Evolutionary conservation across 1,140 invertebrate species (phyloP).

Genomic region (Oedothorax gibbosus): DNA sequence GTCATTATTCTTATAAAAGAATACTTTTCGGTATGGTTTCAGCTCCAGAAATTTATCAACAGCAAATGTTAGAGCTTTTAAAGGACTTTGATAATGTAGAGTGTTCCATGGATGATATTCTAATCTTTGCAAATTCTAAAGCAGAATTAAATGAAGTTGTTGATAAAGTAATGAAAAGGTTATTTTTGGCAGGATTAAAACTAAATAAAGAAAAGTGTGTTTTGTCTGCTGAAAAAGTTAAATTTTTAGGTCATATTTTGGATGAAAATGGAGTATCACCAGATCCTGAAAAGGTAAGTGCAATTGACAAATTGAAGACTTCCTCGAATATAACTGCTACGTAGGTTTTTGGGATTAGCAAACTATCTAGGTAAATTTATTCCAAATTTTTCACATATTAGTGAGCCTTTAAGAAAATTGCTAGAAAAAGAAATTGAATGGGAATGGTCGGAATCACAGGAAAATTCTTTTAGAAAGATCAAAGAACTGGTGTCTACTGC

Average conservation of each 20-base stretch:
- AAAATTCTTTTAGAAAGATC: not conserved
- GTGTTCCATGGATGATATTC: constrained; percentile 59
- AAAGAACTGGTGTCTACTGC: not conserved
- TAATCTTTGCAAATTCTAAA: constrained; percentile 36
- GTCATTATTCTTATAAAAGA: not conserved
- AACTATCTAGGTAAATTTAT: constrained; percentile 8
- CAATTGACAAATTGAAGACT: constrained; percentile 67
- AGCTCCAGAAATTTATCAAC: constrained; percentile 61
- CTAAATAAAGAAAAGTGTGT: constrained; percentile 38
- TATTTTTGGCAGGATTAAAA: not conserved
- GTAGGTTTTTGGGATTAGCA: constrained; percentile 66
- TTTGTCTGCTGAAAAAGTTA: not conserved
- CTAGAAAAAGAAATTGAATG: not conserved
- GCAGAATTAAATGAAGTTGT: not conserved
- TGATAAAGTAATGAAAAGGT: not conserved
- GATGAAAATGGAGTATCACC: constrained; percentile 66
- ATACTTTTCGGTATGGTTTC: not conserved
- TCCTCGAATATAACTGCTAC: constrained; percentile 65
- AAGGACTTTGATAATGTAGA: constrained; percentile 42
- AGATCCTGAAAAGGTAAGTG: constrained; percentile 68
- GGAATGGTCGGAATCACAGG: not conserved
- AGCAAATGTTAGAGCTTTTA: constrained; percentile 35
- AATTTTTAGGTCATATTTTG: constrained; percentile 64
- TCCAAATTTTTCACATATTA: not conserved
- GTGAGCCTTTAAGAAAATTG: not conserved